Conservation (phyloP, 2,797 vertebrate species). For the Alca torda region DNA sequence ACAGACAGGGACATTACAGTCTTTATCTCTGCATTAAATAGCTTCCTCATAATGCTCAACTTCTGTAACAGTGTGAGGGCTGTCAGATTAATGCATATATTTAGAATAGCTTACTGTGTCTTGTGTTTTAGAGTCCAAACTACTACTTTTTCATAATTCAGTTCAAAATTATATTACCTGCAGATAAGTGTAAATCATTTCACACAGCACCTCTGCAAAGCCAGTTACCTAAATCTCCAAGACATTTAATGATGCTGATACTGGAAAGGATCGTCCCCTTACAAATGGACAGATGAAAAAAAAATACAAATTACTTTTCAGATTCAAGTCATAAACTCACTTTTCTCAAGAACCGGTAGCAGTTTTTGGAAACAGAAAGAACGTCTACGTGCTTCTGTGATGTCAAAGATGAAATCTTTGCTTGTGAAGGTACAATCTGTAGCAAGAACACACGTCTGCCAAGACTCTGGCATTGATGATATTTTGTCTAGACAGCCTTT, state of each 20-base stretch:
- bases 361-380: conserved; percentile 12
- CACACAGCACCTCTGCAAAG: background rate
- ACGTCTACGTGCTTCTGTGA: conserved; percentile 19
- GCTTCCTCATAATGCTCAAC: background rate
- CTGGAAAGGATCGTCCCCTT: background rate
- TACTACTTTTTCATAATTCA: background rate
- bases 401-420: conserved; percentile 51
- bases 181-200: background rate
- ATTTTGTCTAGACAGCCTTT: conserved; percentile 61
- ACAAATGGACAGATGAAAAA: background rate
- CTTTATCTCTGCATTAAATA: background rate
- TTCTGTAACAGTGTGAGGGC: background rate
- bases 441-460: conserved; percentile 21
- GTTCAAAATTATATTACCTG: background rate
- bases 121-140: background rate
- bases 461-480: conserved; percentile 44
- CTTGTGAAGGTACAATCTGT: conserved; percentile 50
- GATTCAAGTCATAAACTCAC: background rate
- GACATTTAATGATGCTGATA: background rate
- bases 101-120: background rate
- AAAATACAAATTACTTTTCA: background rate
- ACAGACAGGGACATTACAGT: background rate
- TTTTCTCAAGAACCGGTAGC: conserved; percentile 12
- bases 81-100: background rate
- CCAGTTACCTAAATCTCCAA: background rate